phyloP scores from a whole-genome alignment of 2,888 invertebrate species.

The Sylvicola cinctus region DNA sequence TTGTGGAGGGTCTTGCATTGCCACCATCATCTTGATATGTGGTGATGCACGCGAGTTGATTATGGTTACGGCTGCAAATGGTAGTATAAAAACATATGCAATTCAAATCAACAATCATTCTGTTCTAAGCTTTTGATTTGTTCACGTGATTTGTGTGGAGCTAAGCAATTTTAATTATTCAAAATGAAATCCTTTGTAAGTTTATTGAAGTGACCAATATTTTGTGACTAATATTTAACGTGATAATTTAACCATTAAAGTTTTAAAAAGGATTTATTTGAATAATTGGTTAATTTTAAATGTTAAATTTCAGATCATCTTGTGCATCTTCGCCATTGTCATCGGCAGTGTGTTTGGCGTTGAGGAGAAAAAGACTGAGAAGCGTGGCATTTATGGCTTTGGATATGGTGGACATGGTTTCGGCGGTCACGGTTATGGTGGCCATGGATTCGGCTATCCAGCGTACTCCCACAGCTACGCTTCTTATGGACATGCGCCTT shows the following conservation, averaged over 20 bases:
- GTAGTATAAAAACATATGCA: not conserved
- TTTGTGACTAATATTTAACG: not conserved
- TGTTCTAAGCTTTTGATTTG: not conserved
- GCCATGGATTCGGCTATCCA: not conserved
- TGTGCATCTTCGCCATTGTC: constrained; percentile 1
- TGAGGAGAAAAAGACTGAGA: constrained; percentile 3
- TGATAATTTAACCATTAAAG: not conserved
- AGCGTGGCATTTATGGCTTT: constrained; percentile 2
- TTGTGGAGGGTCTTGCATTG: too few species aligned
- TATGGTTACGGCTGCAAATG: not conserved
- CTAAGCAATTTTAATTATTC: not conserved
- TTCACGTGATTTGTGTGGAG: not conserved
- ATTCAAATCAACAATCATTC: not conserved
- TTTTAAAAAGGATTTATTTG: not conserved
- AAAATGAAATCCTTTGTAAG: constrained; percentile 1
- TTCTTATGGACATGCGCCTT: not conserved
- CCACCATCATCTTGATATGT: not conserved
- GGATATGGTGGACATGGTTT: constrained; percentile 2
- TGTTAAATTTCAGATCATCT: not conserved
- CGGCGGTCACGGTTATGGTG: not conserved
- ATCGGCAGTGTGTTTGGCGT: not conserved
- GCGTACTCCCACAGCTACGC: not conserved
- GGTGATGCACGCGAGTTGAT: not conserved
- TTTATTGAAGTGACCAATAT: too few species aligned
- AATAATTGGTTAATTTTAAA: not conserved